A percentile compares a stretch with the other conserved stretches of the same genome.
These are phyloP conservation scores for Lamellibrachia satsuma DNA, from an alignment of 2,888 invertebrate genomes.

Conservation along the genomic window DNA sequence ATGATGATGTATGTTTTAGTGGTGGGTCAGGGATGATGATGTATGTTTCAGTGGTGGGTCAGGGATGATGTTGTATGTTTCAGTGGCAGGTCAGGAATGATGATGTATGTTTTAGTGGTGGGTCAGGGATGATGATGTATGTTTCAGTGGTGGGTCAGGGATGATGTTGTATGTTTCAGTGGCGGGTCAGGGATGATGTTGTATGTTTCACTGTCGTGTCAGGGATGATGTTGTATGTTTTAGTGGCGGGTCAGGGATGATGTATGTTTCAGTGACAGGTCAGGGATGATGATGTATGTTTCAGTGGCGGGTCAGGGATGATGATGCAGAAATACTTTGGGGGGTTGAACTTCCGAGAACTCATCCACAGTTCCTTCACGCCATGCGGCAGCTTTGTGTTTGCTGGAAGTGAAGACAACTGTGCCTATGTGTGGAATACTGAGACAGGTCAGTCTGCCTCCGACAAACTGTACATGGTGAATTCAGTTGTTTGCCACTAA, in stretches of 20 bases:
- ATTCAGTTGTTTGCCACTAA: neutral
- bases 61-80: too few species aligned
- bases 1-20: too few species aligned
- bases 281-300: neutral
- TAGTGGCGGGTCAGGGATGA: neutral
- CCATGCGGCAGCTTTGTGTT: constrained; percentile 74
- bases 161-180: too few species aligned
- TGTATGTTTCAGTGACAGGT: neutral
- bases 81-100: too few species aligned
- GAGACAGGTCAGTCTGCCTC: constrained; percentile 68
- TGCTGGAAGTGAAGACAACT: constrained; percentile 74
- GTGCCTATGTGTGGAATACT: constrained; percentile 73
- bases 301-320: constrained; percentile 13
- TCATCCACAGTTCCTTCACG: constrained; percentile 71
- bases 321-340: constrained; percentile 65
- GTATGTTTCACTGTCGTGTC: too few species aligned
- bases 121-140: too few species aligned
- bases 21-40: too few species aligned
- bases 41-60: too few species aligned
- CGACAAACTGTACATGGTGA: neutral
- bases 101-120: too few species aligned
- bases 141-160: too few species aligned
- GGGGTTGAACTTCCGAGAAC: constrained; percentile 62
- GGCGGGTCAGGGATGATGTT: too few species aligned
- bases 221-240: neutral